Evolutionary conservation across 2,888 invertebrate genomes (phyloP).

Genomic region (Mesorhabditis sp.): DNA sequence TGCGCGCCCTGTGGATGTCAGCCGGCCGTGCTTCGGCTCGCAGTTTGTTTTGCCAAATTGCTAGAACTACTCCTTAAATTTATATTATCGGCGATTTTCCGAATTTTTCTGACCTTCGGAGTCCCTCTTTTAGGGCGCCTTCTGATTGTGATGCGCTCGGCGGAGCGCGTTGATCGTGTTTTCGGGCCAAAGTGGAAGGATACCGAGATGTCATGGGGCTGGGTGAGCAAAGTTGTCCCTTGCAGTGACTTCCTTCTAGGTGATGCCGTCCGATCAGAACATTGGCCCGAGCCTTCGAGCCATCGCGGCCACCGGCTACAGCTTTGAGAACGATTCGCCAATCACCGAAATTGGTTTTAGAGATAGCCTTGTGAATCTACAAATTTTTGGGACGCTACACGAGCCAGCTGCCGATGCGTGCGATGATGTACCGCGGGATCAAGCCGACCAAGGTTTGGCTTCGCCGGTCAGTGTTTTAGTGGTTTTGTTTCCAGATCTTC

Average conservation of each 20-base stretch:
- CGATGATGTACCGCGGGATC: conserved; percentile 21
- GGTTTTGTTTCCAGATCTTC: conserved; percentile 12
- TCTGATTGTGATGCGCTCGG: conserved; percentile 22
- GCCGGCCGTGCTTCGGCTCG: neutral
- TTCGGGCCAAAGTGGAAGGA: conserved; percentile 19
- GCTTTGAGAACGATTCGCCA: conserved; percentile 19
- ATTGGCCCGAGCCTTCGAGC: conserved; percentile 6
- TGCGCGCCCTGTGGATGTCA: conserved; percentile 2
- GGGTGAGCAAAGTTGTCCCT: neutral
- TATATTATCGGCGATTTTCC: too few species aligned
- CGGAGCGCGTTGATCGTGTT: conserved; percentile 25
- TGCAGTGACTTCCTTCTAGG: neutral
- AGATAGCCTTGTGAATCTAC: neutral
- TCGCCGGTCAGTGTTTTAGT: neutral
- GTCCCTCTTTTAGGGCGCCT: neutral
- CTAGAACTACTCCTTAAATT: too few species aligned
- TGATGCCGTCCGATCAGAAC: conserved; percentile 15
- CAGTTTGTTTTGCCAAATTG: neutral
- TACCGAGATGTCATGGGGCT: conserved; percentile 16
- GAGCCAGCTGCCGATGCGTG: conserved; percentile 17
- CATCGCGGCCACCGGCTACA: neutral
- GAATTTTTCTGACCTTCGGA: neutral
- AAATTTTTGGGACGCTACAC: conserved; percentile 18
- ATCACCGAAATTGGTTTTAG: conserved; percentile 16
- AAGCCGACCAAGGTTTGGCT: conserved; percentile 2